These are phyloP conservation scores for Nesoenas mayeri DNA, from an alignment of 2,113 vertebrate species.

Conservation along the genomic window DNA sequence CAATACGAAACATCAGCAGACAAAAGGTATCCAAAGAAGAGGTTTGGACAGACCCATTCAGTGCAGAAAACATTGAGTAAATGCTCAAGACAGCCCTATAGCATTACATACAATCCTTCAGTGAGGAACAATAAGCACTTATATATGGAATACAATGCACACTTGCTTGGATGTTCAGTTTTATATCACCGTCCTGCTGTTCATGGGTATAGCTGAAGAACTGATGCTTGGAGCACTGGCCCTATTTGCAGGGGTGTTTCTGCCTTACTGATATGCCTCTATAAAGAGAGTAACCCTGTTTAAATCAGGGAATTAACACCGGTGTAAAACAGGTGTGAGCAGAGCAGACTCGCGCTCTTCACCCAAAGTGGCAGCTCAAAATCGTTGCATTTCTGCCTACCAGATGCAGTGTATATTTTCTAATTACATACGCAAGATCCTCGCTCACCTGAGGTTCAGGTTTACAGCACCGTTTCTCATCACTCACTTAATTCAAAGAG, in stretches of 20 bases:
- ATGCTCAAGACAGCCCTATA: conserved; percentile 6
- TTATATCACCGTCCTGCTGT: background rate
- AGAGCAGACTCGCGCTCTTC: background rate
- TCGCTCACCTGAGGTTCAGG: conserved; percentile 51
- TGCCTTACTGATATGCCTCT: background rate
- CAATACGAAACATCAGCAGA: background rate
- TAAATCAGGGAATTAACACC: background rate
- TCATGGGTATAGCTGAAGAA: background rate
- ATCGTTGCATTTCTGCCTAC: background rate
- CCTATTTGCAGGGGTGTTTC: background rate
- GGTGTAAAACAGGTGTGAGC: background rate
- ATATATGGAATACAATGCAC: background rate
- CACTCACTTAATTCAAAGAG: conserved; percentile 39
- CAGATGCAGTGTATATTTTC: conserved; percentile 29
- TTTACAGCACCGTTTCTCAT: conserved; percentile 42
- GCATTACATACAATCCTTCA: background rate
- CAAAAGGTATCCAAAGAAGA: conserved; percentile 38
- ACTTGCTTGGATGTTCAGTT: background rate
- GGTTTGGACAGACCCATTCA: conserved; percentile 31
- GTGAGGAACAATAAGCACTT: background rate
- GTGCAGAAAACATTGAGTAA: background rate
- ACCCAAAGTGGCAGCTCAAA: background rate
- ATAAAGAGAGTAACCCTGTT: background rate
- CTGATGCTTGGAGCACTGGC: background rate
- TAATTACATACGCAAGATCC: background rate